Evolutionary conservation across 2,113 vertebrate species (phyloP).

Genomic region (Crotalus viridis): DNA sequence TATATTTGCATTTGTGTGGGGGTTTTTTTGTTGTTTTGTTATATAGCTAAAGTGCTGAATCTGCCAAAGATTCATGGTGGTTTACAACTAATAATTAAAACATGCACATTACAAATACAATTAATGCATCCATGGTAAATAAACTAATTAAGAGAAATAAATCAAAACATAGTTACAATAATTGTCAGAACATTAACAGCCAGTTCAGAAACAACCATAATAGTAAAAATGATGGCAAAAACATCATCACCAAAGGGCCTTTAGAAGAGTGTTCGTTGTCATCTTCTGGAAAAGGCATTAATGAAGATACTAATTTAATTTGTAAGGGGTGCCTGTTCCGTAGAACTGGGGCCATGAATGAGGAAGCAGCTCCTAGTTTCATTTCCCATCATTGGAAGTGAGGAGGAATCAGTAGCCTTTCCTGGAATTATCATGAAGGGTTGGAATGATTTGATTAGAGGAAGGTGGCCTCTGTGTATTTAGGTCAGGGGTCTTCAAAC

Average conservation of each 20-base stretch:
- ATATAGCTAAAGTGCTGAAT: neutral
- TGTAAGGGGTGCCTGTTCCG: neutral
- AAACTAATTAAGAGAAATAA: neutral
- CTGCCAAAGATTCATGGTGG: neutral
- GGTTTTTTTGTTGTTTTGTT: neutral
- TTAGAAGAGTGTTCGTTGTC: neutral
- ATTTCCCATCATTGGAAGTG: neutral
- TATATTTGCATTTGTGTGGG: neutral
- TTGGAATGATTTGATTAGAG: neutral
- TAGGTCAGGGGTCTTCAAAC: no score
- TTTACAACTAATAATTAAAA: neutral
- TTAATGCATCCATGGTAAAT: neutral
- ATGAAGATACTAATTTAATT: neutral
- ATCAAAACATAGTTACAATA: neutral
- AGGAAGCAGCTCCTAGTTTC: neutral
- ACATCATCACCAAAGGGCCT: neutral
- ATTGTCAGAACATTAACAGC: neutral
- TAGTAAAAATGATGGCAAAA: neutral
- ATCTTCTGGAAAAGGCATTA: neutral
- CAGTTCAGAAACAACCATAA: neutral
- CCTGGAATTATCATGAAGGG: neutral
- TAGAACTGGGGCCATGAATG: neutral
- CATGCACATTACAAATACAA: neutral
- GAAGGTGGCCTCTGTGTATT: neutral
- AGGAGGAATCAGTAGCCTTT: neutral